Percentiles rank a stretch among this genome's conserved stretches.
phyloP scores from a whole-genome alignment of 1,140 invertebrate species.

The Bombyx mori region ASM3026992v2 NC_085123.1:16002501-16003000 shows the following conservation, averaged over 20 bases:
- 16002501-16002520: too few relatives aligned
- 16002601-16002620: too few relatives aligned
- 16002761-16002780: constrained; percentile 51
- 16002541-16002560: too few relatives aligned
- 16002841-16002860: constrained; percentile 36
- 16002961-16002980: constrained; percentile 48
- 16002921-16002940: constrained; percentile 77
- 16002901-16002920: constrained; percentile 72
- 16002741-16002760: constrained; percentile 19
- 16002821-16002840: constrained; percentile 24
- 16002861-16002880: constrained; percentile 74
- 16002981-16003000: constrained; percentile 8
- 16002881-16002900: constrained; percentile 73
- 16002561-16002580: too few relatives aligned
- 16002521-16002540: too few relatives aligned
- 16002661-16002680: too few relatives aligned
- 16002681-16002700: too few relatives aligned
- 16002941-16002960: constrained; percentile 39
- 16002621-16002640: too few relatives aligned
- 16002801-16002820: constrained; percentile 33
- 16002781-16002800: constrained; percentile 31
- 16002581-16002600: too few relatives aligned
- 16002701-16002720: too few relatives aligned
- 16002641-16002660: too few relatives aligned
- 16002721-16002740: neutral